Evolutionary conservation across 2,888 invertebrate species (phyloP).

Genomic region (Cryptus armator): DNA sequence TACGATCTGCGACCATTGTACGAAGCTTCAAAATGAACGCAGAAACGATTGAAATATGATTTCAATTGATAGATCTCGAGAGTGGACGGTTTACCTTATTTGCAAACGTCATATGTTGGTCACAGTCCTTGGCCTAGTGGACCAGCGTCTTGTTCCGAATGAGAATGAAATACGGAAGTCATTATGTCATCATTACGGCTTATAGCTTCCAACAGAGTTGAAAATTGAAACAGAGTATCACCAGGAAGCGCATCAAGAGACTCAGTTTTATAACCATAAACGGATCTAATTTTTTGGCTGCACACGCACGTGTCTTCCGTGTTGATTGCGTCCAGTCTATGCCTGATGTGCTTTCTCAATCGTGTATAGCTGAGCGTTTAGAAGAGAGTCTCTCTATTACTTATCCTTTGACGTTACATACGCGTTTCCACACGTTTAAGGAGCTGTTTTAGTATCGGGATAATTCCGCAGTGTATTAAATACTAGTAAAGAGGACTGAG

Average conservation of each 20-base stretch:
- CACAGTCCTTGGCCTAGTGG: too few species aligned
- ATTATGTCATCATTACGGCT: background rate
- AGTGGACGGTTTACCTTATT: background rate
- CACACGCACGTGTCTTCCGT: background rate
- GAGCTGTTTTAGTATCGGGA: slow-evolving; percentile 16
- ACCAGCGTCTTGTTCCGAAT: too few species aligned
- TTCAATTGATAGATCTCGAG: background rate
- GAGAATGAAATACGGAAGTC: background rate
- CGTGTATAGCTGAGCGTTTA: background rate
- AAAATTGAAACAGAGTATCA: background rate
- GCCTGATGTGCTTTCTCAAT: slow-evolving; percentile 10
- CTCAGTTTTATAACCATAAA: background rate
- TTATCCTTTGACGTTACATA: slow-evolving; percentile 40
- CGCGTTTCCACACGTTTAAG: slow-evolving; percentile 31
- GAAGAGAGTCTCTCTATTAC: slow-evolving; percentile 32
- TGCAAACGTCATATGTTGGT: background rate
- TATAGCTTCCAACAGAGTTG: background rate
- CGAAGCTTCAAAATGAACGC: background rate
- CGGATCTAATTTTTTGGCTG: background rate
- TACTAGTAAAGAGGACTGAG: slow-evolving; percentile 9
- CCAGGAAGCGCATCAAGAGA: too few species aligned
- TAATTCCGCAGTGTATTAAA: slow-evolving; percentile 22
- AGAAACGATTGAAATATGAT: background rate
- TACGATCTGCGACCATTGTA: background rate
- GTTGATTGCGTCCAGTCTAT: slow-evolving; percentile 20